phyloP scores from a whole-genome alignment of 35 echinoderm and acorn worm species.

The Apostichopus japonicus region DNA sequence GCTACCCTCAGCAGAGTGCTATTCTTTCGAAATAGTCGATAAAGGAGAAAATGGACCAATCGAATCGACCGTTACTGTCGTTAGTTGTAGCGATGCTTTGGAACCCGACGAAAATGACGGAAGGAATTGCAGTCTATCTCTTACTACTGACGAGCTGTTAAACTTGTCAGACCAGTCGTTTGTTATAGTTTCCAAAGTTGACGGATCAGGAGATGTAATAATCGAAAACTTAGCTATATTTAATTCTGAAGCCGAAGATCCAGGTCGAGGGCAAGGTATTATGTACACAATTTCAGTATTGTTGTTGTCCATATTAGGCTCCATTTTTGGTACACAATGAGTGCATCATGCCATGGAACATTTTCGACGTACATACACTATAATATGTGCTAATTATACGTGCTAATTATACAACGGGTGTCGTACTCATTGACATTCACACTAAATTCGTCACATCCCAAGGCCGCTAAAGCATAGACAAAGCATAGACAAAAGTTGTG shows the following conservation, averaged over 20 bases:
- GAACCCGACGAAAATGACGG: conserved; percentile 3
- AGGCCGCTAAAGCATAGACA: too few species aligned
- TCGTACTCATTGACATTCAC: too few species aligned
- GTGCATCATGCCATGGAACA: too few species aligned
- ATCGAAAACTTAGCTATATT: conserved; percentile 1
- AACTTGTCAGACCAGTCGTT: conserved; percentile 17
- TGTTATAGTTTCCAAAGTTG: conserved; percentile 15
- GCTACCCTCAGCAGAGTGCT: conserved; percentile 38
- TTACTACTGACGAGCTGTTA: not conserved
- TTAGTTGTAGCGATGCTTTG: not conserved
- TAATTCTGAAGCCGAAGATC: not conserved
- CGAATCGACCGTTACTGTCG: not conserved
- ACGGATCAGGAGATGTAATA: conserved; percentile 27
- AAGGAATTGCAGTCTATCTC: not conserved
- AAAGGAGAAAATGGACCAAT: conserved; percentile 5
- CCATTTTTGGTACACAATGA: too few species aligned
- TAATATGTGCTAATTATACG: too few species aligned
- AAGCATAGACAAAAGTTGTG: too few species aligned
- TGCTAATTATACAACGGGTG: too few species aligned
- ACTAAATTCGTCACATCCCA: too few species aligned
- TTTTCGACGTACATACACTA: too few species aligned
- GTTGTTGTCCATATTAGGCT: not conserved
- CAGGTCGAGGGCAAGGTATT: not conserved
- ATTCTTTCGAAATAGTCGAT: not conserved
- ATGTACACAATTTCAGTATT: not conserved